Conservation (phyloP, 2,113 vertebrate species). For the Cranoglanis bouderius region DNA sequence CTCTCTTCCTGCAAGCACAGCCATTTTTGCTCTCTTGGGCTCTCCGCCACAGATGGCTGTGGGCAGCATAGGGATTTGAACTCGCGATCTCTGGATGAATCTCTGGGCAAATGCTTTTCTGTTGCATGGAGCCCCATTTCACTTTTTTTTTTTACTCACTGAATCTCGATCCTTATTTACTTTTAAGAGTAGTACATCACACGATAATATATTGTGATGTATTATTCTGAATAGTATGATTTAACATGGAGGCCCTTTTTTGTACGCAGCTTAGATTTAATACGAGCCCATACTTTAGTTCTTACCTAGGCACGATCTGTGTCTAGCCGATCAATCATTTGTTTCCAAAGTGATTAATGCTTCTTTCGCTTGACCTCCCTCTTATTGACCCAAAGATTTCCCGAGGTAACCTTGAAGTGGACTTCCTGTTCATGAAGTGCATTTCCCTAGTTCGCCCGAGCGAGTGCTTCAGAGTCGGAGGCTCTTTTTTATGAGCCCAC, state of each 20-base stretch:
- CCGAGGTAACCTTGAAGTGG: constrained; percentile 16
- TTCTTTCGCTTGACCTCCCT: background rate
- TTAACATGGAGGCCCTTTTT: background rate
- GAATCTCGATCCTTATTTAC: background rate
- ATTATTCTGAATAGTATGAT: background rate
- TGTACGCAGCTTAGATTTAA: background rate
- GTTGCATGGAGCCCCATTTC: background rate
- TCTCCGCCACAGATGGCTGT: background rate
- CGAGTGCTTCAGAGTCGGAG: background rate
- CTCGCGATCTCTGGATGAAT: background rate
- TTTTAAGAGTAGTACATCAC: background rate
- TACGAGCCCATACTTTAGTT: background rate
- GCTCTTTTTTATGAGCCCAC: constrained; percentile 28
- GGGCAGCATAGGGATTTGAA: background rate
- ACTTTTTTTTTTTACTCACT: background rate
- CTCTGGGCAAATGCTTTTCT: background rate
- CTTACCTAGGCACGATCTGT: background rate
- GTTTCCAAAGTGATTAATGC: background rate
- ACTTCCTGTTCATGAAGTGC: constrained; percentile 40
- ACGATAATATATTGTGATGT: background rate
- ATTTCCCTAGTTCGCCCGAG: constrained; percentile 9
- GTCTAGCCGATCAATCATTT: background rate
- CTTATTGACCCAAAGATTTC: background rate
- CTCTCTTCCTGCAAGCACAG: background rate
- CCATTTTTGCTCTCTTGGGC: background rate